Conservation (phyloP, 2,888 invertebrate species). For the Pseudococcus viburni region DNA sequence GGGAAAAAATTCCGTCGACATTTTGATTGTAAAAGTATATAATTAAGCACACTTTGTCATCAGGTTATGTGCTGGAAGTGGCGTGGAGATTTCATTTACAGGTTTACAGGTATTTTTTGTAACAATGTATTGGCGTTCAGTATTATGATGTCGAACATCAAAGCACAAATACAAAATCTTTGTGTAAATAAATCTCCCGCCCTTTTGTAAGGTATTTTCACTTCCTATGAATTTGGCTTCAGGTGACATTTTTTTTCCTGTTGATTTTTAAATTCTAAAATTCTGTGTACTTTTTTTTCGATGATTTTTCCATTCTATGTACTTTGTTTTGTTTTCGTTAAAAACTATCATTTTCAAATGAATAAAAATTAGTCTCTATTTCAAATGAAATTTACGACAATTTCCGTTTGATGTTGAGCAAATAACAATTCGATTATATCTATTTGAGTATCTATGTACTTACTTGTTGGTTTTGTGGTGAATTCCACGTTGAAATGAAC, state of each 20-base stretch:
- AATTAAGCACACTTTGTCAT: background rate
- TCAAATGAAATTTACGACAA: too few relatives aligned
- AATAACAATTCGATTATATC: too few relatives aligned
- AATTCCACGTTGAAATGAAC: too few relatives aligned
- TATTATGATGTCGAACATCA: slow-evolving; percentile 6
- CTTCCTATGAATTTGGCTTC: background rate
- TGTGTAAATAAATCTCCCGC: background rate
- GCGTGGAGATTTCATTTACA: background rate
- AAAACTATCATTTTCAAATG: too few relatives aligned
- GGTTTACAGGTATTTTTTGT: background rate
- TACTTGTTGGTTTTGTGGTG: too few relatives aligned
- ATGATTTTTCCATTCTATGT: background rate
- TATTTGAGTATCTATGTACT: too few relatives aligned
- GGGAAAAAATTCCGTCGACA: background rate
- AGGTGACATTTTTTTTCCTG: background rate
- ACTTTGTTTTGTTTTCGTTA: background rate
- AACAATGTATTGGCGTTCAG: background rate
- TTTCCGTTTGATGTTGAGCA: too few relatives aligned
- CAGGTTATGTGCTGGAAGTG: background rate
- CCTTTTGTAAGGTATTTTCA: background rate
- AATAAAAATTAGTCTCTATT: too few relatives aligned
- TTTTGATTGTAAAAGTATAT: background rate
- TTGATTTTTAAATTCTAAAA: too few relatives aligned
- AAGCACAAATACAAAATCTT: background rate
- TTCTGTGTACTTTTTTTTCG: background rate